Conservation (phyloP, 2,113 vertebrate species). For the Pachycephala philippinensis region DNA sequence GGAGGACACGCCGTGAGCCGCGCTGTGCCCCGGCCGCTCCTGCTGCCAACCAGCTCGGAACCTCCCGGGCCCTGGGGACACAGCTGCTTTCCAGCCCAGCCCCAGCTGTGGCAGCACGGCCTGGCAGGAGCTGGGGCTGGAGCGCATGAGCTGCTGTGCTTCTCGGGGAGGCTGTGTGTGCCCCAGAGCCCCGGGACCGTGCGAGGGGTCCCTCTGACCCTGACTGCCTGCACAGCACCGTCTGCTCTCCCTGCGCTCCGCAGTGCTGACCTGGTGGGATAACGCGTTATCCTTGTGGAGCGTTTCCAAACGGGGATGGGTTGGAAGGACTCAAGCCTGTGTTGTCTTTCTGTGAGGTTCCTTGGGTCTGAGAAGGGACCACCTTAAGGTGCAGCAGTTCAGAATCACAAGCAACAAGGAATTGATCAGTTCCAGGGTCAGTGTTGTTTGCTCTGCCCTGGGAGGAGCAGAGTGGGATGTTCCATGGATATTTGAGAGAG, state of each 20-base stretch:
- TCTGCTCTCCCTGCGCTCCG: neutral
- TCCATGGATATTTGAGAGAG: neutral
- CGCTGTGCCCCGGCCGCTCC: fast-evolving
- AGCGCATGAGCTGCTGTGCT: neutral
- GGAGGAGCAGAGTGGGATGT: neutral
- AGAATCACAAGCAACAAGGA: neutral
- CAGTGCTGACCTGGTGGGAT: neutral
- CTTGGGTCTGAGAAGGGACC: neutral
- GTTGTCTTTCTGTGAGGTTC: neutral
- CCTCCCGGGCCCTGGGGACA: neutral
- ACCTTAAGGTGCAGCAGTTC: neutral
- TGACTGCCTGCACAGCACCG: fast-evolving
- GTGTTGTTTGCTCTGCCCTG: neutral
- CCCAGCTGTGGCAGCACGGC: neutral
- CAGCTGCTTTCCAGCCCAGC: neutral
- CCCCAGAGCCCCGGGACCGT: fast-evolving
- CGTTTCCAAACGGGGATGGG: neutral
- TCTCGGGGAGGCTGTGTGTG: fast-evolving
- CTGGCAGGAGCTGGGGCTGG: neutral
- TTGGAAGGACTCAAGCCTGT: neutral
- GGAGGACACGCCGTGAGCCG: fast-evolving
- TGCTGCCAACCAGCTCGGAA: neutral
- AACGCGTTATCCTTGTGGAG: fast-evolving
- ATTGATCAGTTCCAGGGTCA: neutral
- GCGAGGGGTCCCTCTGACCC: neutral